Conservation (phyloP, 2,797 vertebrate genomes). For the Sebastes itinus region DNA sequence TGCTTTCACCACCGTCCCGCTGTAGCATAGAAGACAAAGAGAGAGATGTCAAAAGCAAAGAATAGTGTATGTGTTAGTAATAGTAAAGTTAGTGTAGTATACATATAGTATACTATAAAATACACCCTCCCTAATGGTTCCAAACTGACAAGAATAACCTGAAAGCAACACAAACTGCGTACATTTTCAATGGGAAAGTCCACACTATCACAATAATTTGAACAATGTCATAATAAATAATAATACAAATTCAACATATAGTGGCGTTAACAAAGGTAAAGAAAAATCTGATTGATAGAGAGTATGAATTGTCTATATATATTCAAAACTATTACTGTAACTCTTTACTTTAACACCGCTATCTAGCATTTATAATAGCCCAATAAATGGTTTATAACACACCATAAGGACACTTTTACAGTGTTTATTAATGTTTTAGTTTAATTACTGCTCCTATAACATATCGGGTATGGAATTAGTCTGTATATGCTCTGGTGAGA, state of each 20-base stretch:
- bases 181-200: not conserved
- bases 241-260: not conserved
- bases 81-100: not conserved
- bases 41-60: not conserved
- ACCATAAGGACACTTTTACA: not conserved
- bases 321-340: not conserved
- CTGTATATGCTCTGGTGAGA: too few relatives aligned
- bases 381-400: not conserved
- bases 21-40: constrained; percentile 46
- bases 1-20: constrained; percentile 95
- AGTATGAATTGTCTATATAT: not conserved
- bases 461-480: too few relatives aligned
- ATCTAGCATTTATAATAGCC: not conserved
- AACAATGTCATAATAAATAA: not conserved
- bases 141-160: not conserved
- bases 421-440: not conserved
- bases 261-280: not conserved
- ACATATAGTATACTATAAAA: not conserved
- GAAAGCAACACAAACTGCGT: not conserved
- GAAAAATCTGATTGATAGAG: not conserved
- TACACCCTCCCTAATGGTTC: not conserved
- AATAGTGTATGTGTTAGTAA: not conserved
- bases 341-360: not conserved
- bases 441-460: not conserved
- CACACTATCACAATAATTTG: not conserved